Percentiles rank a stretch among this genome's conserved stretches.
Evolutionary conservation across 1,140 invertebrate species (phyloP).

Genomic region (Ditylenchus dipsaci): DNA sequence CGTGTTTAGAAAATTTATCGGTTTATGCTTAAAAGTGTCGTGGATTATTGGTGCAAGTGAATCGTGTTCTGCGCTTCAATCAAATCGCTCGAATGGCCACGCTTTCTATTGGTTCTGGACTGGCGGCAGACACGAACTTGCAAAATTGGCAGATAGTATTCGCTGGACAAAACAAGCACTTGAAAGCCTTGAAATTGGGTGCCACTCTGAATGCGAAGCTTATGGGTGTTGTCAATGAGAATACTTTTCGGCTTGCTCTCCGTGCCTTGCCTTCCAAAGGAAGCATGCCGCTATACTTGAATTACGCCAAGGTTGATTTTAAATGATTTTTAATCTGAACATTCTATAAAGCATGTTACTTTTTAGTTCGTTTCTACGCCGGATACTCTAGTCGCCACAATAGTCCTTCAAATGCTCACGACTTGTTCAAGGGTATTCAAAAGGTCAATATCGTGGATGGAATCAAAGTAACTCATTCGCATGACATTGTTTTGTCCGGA

Average conservation of each 20-base stretch:
- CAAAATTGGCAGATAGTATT: conserved; percentile 5
- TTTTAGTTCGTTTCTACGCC: conserved; percentile 44
- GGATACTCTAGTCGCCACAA: conserved; percentile 44
- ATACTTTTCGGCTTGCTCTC: not conserved
- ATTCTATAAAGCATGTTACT: not conserved
- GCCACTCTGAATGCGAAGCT: not conserved
- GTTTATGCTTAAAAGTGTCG: too few relatives aligned
- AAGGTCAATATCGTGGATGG: conserved; percentile 10
- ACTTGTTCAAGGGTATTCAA: conserved; percentile 36
- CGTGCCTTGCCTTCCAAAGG: not conserved
- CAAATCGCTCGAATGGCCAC: conserved; percentile 27
- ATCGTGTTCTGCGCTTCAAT: too few relatives aligned
- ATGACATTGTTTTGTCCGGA: conserved; percentile 1
- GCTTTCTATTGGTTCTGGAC: conserved; percentile 15
- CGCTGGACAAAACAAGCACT: conserved; percentile 1
- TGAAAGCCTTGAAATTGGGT: not conserved
- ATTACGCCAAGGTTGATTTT: conserved; percentile 48
- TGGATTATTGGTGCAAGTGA: too few relatives aligned
- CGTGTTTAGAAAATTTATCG: too few relatives aligned
- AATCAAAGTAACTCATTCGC: conserved; percentile 33
- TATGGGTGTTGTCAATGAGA: conserved; percentile 16
- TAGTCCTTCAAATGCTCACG: conserved; percentile 42
- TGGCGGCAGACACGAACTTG: conserved; percentile 4
- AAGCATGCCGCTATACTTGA: conserved; percentile 44
- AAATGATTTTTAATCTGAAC: conserved; percentile 1